phyloP scores from a whole-genome alignment of 2,113 vertebrate species.

The Spea multiplicata region DNA sequence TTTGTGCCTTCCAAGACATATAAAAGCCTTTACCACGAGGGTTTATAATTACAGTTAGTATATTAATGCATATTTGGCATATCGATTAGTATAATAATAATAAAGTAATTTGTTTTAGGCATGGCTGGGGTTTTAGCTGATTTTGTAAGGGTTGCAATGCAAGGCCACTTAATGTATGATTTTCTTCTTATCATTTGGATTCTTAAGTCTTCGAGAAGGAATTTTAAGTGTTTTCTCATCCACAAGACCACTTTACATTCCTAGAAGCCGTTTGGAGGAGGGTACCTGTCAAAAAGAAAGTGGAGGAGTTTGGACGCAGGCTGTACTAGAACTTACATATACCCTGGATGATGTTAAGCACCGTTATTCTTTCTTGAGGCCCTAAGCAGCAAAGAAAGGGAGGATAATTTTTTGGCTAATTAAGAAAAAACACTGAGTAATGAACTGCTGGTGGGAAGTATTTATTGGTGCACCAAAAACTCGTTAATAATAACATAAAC shows the following conservation, averaged over 20 bases:
- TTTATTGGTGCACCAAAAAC: no score
- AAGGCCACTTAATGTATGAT: neutral
- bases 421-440: constrained; percentile 7
- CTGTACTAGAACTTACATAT: constrained; percentile 14
- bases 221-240: constrained; percentile 41
- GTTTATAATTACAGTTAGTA: no score
- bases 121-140: no score
- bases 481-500: no score
- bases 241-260: constrained; percentile 41
- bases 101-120: no score
- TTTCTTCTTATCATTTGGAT: constrained; percentile 20
- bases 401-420: constrained; percentile 31
- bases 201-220: constrained; percentile 30
- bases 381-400: constrained; percentile 6
- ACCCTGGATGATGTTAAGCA: constrained; percentile 22
- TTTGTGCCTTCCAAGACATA: no score
- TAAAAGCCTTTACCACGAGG: no score
- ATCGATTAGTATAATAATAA: no score
- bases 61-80: no score
- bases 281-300: constrained; percentile 28
- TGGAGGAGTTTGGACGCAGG: constrained; percentile 19
- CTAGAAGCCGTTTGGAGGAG: constrained; percentile 30
- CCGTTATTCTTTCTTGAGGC: constrained; percentile 6
- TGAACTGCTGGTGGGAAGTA: neutral
- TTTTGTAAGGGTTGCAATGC: neutral